Base-by-base conservation (phyloP, 2,888 invertebrate species). In the Allophyes oxyacanthae region DNA sequence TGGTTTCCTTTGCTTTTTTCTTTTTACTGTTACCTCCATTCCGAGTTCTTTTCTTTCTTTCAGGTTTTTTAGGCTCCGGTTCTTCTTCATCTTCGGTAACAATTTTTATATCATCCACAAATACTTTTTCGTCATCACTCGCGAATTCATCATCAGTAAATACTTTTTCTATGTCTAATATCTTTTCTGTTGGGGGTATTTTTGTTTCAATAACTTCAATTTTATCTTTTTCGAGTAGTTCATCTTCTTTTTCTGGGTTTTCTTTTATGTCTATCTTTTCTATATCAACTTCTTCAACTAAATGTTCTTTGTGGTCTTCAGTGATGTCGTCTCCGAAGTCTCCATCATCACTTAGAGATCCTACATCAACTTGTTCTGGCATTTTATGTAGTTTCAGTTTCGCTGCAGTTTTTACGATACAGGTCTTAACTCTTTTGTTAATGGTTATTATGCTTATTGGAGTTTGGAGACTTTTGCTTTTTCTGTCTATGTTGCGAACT, bases 401-500 rank as follows among this genome's bases (percentile, higher is more conserved):
- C 7, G 45, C 48, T 40, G 59, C 48, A 5, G 49, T 68, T 65
- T 82, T 83, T 8, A 73, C 49, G 0, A 72, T 11, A n/a, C 66
- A 80, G 0, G 81, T 82, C 51, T 74, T 77, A 0, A 84, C 79
- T 54, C 67, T 68, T 48, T 79, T 64, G 36, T 62, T 84, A 1
- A 67, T 37, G 4, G 59, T 70, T 50, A 82, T 76, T 46, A 83
- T 66, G 34, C 69, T 59, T 59, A 89, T 37, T 6, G 82, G 65
- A 9, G 84, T 82, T 41, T 78, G 70, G 0, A 89, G 70, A 6
- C 80, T 77, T 54, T 78, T 75, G 1, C 61, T 67, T 10, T 60
- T 57, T 56, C 79, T 81, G 60, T 89, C 83, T 45, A 88, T 60
- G 49, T 75, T 80, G 30, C 77, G 68, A 8, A 89, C 65, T 14